Evolutionary conservation across 2,888 invertebrate species (phyloP), one percentile per base, ranked within the genome.

Genomic region (Anarsia innoxiella): DNA sequence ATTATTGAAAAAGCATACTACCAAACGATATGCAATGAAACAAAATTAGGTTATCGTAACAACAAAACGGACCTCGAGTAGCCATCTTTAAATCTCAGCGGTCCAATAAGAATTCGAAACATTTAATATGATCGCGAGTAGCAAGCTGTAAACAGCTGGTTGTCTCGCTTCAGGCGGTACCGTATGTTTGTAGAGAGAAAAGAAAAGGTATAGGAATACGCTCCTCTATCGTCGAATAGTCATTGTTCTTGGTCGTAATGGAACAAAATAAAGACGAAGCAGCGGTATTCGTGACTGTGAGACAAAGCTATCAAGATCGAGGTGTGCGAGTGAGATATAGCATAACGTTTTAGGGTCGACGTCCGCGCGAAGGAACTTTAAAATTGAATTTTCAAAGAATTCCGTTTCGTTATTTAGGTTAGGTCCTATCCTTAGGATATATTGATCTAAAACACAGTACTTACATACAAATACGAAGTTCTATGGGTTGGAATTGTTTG

Each of bases 241-340:
- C 76, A 83, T 84, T 84, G 84, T 84, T 84, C 83, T 83, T 82
- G 72, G 67, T 62, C 64, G 75, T 80, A 79, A 80, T 83, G 79
- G 80, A 78, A 77, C 78, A 80, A 80, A 83, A 80, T 82, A 80
- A 80, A 83, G 80, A 74, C 78, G 75, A 78, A 76, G 69, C 79
- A 80, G 82, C 78, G 79, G 82, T 79, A 77, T 77, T 83, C 84
- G 83, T 83, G 83, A 82, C 77, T 73, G 66, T 51, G 83, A 80
- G 77, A 82, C 63, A 49, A 60, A 73, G 60, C 55, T 68, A 75
- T 62, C 37, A 40, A 56, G 49, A 47, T 53, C 40, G 40, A 51
- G 41, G 58, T 42, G 76, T 53, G 61, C 42, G 66, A 82, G 56
- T 33, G 66, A 64, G 80, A 82, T 43, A 46, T 53, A 61, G 51